Base-by-base conservation (phyloP, 2,888 invertebrate genomes). In the Spilarctia lutea region DNA sequence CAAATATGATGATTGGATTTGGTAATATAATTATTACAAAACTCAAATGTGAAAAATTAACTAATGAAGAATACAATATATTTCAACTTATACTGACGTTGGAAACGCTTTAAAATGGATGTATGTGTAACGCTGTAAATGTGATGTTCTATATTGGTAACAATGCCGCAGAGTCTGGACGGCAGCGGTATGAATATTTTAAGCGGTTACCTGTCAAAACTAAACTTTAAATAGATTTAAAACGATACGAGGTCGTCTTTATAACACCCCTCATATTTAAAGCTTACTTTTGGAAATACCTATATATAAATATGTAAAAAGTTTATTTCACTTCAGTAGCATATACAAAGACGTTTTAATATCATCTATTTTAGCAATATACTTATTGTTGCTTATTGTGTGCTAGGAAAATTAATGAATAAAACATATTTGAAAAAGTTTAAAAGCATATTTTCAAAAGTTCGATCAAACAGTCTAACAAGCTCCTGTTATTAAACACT, bases 381-480 rank as follows among this genome's bases (percentile, higher is more conserved):
- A n/a, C n/a, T n/a, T n/a, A n/a, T n/a, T n/a, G n/a, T n/a, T n/a
- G n/a, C n/a, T n/a, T n/a, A n/a, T n/a, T n/a, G n/a, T n/a, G n/a
- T 2, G 30, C 7, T 13, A 30, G 27, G 1, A 11, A 68, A 45
- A 33, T 6, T 1, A 52, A 24, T 11, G 1, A 48, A 24, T 20
- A 52, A 33, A 52, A 33, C n/a, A 11, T 0, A 8, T 1, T 45
- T 35, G 33, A 13, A 68, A 33, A 33, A 24, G 6, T 68, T 35
- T 68, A 8, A 48, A 52, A 45, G 68, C 20, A 70, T 39, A 39
- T 27, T 65, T 60, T 8, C 4, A 33, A 71, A 71, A 48, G 30
- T 71, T 65, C 48, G n/a, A 8, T 48, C 8, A n/a, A 71, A 35
- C 60, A 42, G 20, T n/a, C n/a, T 65, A 56, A 33, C 48, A 66